These are phyloP conservation scores for Watersipora subatra DNA, from an alignment of 1,140 invertebrate species.

Conservation along the genomic window DNA sequence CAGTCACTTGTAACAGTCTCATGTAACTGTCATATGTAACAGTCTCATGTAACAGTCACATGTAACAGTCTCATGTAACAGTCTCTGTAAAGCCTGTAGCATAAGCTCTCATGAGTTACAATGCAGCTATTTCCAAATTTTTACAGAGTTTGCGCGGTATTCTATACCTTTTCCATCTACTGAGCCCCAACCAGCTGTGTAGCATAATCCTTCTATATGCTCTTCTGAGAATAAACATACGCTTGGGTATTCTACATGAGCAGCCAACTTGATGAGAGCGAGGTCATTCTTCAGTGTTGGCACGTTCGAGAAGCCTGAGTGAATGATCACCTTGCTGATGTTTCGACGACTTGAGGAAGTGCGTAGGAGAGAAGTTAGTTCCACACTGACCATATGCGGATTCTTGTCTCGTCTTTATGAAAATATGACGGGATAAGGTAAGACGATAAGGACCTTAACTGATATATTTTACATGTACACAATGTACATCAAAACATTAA, in stretches of 20 bases:
- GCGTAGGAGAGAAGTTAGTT: not conserved
- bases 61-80: too few species aligned
- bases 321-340: not conserved
- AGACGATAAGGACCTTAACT: too few species aligned
- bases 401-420: not conserved
- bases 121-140: too few species aligned
- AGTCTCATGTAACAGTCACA: too few species aligned
- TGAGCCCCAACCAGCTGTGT: not conserved
- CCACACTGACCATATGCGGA: not conserved
- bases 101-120: too few species aligned
- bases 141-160: too few species aligned
- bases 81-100: too few species aligned
- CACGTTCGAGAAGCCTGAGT: not conserved
- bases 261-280: not conserved
- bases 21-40: too few species aligned
- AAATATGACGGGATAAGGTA: not conserved
- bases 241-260: not conserved
- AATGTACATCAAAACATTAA: too few species aligned
- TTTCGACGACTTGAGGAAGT: not conserved
- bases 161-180: not conserved
- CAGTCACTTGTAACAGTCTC: too few species aligned
- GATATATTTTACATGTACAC: too few species aligned
- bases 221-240: not conserved
- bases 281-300: not conserved
- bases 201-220: not conserved